Evolutionary conservation across 2,797 vertebrate species (phyloP).

Genomic region (Acrossocheilus wenchowensis): DNA sequence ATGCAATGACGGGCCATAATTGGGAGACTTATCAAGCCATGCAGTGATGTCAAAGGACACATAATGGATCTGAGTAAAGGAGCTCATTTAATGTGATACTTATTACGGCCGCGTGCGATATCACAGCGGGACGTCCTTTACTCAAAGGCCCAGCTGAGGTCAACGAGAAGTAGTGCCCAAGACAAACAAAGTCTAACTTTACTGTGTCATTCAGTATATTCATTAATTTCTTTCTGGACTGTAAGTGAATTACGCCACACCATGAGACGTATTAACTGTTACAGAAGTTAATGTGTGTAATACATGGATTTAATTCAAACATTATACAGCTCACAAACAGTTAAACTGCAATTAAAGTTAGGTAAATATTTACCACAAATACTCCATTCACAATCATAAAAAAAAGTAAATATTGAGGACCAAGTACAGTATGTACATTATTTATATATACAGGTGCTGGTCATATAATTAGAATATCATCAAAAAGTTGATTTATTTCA

Average conservation of each 20-base stretch:
- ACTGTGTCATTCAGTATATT: conserved; percentile 17
- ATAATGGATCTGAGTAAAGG: conserved; percentile 46
- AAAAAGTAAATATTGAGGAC: background rate
- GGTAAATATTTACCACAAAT: background rate
- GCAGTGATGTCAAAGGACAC: conserved; percentile 41
- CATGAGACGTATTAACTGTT: background rate
- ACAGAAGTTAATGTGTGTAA: conserved; percentile 23
- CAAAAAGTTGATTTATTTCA: too few species aligned
- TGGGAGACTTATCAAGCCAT: conserved; percentile 38
- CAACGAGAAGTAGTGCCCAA: background rate
- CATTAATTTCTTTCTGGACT: background rate
- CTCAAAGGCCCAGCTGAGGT: conserved; percentile 23
- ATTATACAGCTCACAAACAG: background rate
- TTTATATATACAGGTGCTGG: too few species aligned
- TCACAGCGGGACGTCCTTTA: background rate
- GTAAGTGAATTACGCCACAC: background rate
- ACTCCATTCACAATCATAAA: background rate
- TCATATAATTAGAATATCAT: too few species aligned
- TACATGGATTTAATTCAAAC: conserved; percentile 1
- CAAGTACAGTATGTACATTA: too few species aligned
- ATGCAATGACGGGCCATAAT: conserved; percentile 45
- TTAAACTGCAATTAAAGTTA: background rate
- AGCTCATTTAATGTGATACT: conserved; percentile 29
- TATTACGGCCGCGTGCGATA: conserved; percentile 18
- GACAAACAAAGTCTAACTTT: conserved; percentile 27